Conservation (phyloP, 2,113 vertebrate species). For the Oncorhynchus nerka region DNA sequence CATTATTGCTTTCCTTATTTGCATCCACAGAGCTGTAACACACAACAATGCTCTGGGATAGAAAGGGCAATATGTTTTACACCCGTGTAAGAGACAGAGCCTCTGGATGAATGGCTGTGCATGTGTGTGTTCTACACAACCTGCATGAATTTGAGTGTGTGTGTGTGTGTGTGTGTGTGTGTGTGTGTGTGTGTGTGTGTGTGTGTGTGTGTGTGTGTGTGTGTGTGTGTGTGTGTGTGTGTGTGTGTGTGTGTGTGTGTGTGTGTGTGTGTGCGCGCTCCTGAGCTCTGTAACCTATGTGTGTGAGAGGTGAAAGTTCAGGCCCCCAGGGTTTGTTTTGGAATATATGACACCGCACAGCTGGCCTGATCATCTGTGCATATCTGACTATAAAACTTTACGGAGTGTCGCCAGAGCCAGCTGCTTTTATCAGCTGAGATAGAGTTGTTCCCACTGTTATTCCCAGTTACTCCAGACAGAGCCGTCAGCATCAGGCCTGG, state of each 20-base stretch:
- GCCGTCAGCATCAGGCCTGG: not conserved
- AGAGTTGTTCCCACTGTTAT: conserved; percentile 58
- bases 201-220: not conserved
- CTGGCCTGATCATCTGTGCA: conserved; percentile 82
- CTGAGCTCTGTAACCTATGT: conserved; percentile 62
- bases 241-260: not conserved
- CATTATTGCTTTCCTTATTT: conserved; percentile 52
- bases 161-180: not conserved
- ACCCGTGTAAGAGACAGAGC: not conserved
- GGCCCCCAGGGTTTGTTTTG: conserved; percentile 72
- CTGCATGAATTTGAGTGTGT: not conserved
- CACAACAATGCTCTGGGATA: conserved; percentile 7
- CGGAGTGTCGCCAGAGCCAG: conserved; percentile 78
- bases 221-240: not conserved
- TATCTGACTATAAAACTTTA: conserved; percentile 89
- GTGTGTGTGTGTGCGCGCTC: conserved; percentile 31
- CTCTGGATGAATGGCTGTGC: not conserved
- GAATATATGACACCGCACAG: conserved; percentile 79
- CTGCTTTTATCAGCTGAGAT: conserved; percentile 77
- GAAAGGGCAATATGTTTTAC: conserved; percentile 21
- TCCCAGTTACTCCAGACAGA: not conserved
- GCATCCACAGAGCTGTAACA: conserved; percentile 12
- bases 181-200: too few species aligned
- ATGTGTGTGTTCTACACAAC: too few species aligned
- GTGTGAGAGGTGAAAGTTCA: conserved; percentile 68